A percentile compares a stretch with the other conserved stretches of the same genome.
These are phyloP conservation scores for Sebastes minor DNA, from an alignment of 2,797 vertebrate species.

Conservation along the genomic window DNA sequence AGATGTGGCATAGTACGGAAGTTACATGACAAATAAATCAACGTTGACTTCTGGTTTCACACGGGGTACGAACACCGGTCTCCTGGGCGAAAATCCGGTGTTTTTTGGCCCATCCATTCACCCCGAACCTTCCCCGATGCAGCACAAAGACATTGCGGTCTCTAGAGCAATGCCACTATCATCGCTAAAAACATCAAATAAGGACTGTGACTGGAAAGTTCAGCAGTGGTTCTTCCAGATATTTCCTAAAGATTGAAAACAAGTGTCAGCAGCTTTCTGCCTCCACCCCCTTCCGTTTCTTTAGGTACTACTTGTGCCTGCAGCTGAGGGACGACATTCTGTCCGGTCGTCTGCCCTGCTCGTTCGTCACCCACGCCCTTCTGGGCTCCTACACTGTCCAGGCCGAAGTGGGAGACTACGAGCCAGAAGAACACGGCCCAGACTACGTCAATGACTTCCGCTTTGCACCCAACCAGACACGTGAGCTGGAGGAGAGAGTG, in stretches of 20 bases:
- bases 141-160: background rate
- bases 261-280: background rate
- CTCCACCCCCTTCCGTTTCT: background rate
- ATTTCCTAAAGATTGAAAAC: background rate
- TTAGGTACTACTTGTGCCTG: conserved; percentile 97
- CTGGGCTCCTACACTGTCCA: conserved; percentile 96
- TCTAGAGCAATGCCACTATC: background rate
- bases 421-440: conserved; percentile 90
- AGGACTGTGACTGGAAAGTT: background rate
- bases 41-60: too few species aligned
- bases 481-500: conserved; percentile 96
- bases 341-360: conserved; percentile 94
- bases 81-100: too few species aligned
- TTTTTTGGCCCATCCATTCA: too few species aligned
- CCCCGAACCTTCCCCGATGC: too few species aligned
- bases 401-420: conserved; percentile 93
- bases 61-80: too few species aligned
- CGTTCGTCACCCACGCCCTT: conserved; percentile 96
- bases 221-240: background rate
- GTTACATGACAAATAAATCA: too few species aligned
- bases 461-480: conserved; percentile 95
- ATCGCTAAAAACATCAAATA: background rate
- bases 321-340: conserved; percentile 97
- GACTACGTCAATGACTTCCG: conserved; percentile 94
- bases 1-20: too few species aligned